A percentile compares a stretch with the other conserved stretches of the same genome.
Evolutionary conservation across 2,797 vertebrate species (phyloP).

Genomic region (Eremophila alpestris): DNA sequence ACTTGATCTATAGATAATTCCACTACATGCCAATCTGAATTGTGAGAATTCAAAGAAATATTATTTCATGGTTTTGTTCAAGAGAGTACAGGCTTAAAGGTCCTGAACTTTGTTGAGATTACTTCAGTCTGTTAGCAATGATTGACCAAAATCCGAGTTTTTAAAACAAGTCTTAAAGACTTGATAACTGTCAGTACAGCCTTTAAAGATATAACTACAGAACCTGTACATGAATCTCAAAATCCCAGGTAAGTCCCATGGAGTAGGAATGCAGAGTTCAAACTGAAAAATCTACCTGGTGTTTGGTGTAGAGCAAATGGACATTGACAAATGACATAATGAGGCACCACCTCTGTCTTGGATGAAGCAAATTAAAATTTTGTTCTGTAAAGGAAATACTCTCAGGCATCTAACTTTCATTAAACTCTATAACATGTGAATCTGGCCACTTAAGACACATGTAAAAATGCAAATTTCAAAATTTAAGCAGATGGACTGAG

Average conservation of each 20-base stretch:
- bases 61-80: not conserved
- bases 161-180: not conserved
- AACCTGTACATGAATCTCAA: not conserved
- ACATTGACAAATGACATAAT: not conserved
- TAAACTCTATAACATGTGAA: not conserved
- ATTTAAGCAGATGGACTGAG: not conserved
- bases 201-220: not conserved
- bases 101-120: not conserved
- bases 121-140: not conserved
- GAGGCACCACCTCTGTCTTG: not conserved
- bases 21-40: not conserved
- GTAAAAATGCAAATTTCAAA: not conserved
- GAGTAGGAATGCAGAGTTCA: rapidly evolving
- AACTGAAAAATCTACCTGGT: not conserved
- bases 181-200: not conserved
- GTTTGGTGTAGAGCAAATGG: not conserved
- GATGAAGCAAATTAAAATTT: not conserved
- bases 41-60: not conserved
- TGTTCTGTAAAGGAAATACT: not conserved
- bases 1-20: not conserved
- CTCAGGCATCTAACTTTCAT: not conserved
- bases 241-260: not conserved
- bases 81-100: not conserved
- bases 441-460: not conserved
- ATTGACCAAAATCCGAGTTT: not conserved